Evolutionary conservation across 2,888 invertebrate species (phyloP).

Genomic region (Tetheella fluctuosa): DNA sequence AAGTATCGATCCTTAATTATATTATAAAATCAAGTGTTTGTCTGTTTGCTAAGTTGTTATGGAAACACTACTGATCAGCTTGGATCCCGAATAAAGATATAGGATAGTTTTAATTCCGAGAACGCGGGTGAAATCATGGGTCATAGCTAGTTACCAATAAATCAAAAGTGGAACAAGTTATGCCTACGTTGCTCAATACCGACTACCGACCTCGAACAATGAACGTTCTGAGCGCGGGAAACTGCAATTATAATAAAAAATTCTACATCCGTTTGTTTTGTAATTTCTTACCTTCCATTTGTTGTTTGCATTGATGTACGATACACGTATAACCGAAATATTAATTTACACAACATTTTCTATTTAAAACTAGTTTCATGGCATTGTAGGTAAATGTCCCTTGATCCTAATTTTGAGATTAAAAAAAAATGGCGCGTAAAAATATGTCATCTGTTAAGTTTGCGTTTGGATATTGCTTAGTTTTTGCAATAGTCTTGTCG

Average conservation of each 20-base stretch:
- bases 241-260: slow-evolving; percentile 62
- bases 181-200: slow-evolving; percentile 44
- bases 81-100: no score
- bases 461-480: slow-evolving; percentile 32
- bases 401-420: not conserved
- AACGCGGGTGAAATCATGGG: not conserved
- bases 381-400: slow-evolving; percentile 11
- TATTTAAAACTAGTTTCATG: slow-evolving; percentile 28
- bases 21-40: no score
- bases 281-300: slow-evolving; percentile 35
- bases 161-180: slow-evolving; percentile 9
- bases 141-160: not conserved
- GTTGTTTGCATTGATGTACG: slow-evolving; percentile 8
- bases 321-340: slow-evolving; percentile 3
- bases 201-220: slow-evolving; percentile 53
- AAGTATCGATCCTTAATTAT: no score
- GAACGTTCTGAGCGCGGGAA: slow-evolving; percentile 60
- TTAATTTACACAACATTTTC: slow-evolving; percentile 18
- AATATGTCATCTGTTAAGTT: slow-evolving; percentile 37
- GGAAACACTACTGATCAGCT: no score
- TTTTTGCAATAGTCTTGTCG: slow-evolving; percentile 41
- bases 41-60: not conserved
- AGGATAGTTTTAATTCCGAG: no score
- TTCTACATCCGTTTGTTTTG: slow-evolving; percentile 51
- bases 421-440: slow-evolving; percentile 27